These are phyloP conservation scores for Zosterops hypoxanthus DNA, from an alignment of 2,113 vertebrate genomes.

Conservation along the genomic window DNA sequence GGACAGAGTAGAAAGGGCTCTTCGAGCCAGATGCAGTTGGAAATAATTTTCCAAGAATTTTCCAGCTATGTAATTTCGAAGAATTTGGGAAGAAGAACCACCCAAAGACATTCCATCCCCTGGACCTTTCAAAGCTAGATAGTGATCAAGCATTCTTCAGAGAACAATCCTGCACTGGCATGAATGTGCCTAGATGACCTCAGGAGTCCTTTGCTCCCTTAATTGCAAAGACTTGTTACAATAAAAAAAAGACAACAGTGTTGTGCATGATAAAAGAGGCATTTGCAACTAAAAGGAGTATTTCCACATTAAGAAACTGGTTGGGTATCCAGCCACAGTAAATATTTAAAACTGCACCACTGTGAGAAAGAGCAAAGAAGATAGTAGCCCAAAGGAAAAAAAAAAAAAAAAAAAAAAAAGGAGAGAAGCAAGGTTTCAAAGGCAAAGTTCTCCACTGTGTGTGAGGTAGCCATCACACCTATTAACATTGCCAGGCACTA, in stretches of 20 bases:
- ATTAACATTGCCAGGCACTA: background rate
- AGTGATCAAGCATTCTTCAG: background rate
- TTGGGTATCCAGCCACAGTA: background rate
- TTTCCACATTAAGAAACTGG: constrained; percentile 30
- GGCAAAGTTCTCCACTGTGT: background rate
- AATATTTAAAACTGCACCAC: background rate
- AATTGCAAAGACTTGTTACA: constrained; percentile 11
- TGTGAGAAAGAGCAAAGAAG: background rate
- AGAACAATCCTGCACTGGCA: background rate
- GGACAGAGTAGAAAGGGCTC: background rate
- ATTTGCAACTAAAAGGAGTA: constrained; percentile 45
- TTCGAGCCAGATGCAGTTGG: background rate
- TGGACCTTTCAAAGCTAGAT: background rate
- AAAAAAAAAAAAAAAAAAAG: no score
- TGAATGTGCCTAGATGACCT: background rate
- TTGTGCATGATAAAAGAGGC: constrained; percentile 33
- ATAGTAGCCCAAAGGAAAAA: background rate
- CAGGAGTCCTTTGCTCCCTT: constrained; percentile 16
- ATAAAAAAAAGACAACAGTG: constrained; percentile 35
- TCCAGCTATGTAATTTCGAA: background rate
- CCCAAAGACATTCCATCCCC: background rate
- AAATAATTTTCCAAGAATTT: background rate
- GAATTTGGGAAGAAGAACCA: background rate
- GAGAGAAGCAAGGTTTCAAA: background rate
- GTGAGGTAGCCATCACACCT: background rate